Evolutionary conservation across 2,797 vertebrate species (phyloP).

Genomic region (Danio albolineatus): DNA sequence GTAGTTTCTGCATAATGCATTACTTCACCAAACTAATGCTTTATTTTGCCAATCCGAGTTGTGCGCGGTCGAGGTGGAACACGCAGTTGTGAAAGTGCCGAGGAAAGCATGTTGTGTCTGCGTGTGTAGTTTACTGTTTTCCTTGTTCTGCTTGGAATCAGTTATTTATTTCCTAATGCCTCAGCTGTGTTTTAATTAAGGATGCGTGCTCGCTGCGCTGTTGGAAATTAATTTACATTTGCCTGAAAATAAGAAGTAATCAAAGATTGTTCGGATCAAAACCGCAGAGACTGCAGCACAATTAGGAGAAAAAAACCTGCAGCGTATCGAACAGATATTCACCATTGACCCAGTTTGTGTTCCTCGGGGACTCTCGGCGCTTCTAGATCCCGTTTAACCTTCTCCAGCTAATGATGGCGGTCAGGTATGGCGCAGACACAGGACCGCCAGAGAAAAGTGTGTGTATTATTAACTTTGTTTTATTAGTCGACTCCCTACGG

Average conservation of each 20-base stretch:
- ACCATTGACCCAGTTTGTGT: conserved; percentile 55
- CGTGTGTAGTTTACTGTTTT: background rate
- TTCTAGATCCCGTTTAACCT: conserved; percentile 53
- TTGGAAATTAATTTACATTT: conserved; percentile 28
- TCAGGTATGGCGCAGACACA: conserved; percentile 46
- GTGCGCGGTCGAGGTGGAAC: background rate
- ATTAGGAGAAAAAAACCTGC: conserved; percentile 36
- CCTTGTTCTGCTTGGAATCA: conserved; percentile 13
- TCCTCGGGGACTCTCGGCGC: conserved; percentile 40
- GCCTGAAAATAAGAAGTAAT: conserved; percentile 48
- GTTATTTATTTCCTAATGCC: conserved; percentile 42
- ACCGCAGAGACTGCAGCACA: conserved; percentile 34
- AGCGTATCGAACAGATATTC: conserved; percentile 43
- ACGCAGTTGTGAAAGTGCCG: background rate
- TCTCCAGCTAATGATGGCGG: conserved; percentile 54
- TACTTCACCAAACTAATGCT: background rate
- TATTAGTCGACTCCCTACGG: conserved; percentile 43
- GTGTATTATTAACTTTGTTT: conserved; percentile 52
- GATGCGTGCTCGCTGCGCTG: conserved; percentile 9
- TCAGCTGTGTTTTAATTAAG: conserved; percentile 44
- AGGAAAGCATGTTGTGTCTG: background rate
- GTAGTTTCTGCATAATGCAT: background rate
- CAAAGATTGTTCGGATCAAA: conserved; percentile 48
- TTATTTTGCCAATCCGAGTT: background rate
- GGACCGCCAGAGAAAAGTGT: conserved; percentile 29